Percentiles rank a stretch among this genome's conserved stretches.
Conservation (phyloP, 2,113 vertebrate species). For the Hoplias malabaricus region DNA sequence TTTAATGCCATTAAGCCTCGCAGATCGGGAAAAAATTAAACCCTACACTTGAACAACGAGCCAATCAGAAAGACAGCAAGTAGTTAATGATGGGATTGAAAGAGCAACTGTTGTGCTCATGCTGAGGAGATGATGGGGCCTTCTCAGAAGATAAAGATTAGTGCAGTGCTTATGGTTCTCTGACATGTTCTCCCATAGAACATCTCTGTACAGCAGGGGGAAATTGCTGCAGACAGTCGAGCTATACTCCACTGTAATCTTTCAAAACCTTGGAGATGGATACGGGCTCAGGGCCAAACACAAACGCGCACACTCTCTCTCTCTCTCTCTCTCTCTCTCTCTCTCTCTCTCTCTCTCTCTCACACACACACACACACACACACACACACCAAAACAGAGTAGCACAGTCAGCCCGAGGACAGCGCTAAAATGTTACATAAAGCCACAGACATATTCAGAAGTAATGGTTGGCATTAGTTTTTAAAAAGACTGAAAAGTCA, state of each 20-base stretch:
- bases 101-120: conserved; percentile 58
- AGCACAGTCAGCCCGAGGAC: conserved; percentile 28
- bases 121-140: conserved; percentile 64
- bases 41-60: conserved; percentile 58
- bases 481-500: neutral
- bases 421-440: conserved; percentile 6
- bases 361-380: too few species aligned
- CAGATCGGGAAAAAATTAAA: conserved; percentile 69
- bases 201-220: conserved; percentile 62
- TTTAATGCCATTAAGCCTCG: conserved; percentile 59
- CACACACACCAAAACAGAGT: conserved; percentile 15
- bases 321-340: too few species aligned
- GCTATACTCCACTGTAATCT: conserved; percentile 67
- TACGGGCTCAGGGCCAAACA: conserved; percentile 54
- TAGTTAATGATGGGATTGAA: conserved; percentile 48
- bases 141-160: conserved; percentile 66
- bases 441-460: neutral
- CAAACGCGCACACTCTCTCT: too few species aligned
- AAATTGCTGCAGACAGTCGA: conserved; percentile 70
- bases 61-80: conserved; percentile 61
- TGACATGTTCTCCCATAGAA: conserved; percentile 56
- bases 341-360: too few species aligned
- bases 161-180: conserved; percentile 58
- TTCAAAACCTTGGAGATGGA: conserved; percentile 62
- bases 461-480: neutral